A percentile compares a stretch with the other conserved stretches of the same genome.
Evolutionary conservation across 2,888 invertebrate species (phyloP).

Genomic region (Ashinkailepas kermadecensis): DNA sequence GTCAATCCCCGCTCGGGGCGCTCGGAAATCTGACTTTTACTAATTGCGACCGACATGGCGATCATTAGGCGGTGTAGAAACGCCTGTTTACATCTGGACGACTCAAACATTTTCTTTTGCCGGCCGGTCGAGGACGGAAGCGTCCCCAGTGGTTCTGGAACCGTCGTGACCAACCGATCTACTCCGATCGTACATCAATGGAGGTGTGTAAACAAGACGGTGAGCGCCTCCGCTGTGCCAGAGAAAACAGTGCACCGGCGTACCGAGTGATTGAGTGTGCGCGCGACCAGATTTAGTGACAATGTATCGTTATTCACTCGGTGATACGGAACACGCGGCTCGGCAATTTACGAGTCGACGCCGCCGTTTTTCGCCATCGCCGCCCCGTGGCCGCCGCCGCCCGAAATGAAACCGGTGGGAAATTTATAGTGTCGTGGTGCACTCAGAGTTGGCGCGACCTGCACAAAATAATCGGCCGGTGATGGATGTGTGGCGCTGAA

Average conservation of each 20-base stretch:
- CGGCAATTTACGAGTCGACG: not conserved
- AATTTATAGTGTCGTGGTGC: not conserved
- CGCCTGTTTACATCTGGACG: conserved; percentile 20
- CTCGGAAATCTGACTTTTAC: conserved; percentile 13
- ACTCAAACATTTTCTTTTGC: conserved; percentile 18
- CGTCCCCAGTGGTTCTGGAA: conserved; percentile 1
- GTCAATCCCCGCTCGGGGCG: not conserved
- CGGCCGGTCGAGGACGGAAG: not conserved
- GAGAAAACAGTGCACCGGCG: conserved; percentile 7
- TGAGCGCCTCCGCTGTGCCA: conserved; percentile 3
- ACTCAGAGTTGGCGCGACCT: not conserved
- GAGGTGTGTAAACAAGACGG: conserved; percentile 6
- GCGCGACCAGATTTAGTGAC: conserved; percentile 17
- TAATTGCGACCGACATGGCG: conserved; percentile 19
- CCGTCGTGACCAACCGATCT: not conserved
- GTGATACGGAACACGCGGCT: conserved; percentile 18
- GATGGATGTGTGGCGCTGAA: not conserved
- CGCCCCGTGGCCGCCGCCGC: not conserved
- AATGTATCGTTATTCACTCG: conserved; percentile 19
- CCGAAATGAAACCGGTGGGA: conserved; percentile 6
- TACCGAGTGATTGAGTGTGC: conserved; percentile 3
- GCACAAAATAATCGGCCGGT: conserved; percentile 6
- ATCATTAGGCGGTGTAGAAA: conserved; percentile 12
- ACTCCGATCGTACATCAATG: conserved; percentile 5
- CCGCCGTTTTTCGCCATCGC: not conserved